Base-by-base conservation (phyloP, 2,797 vertebrate species). In the Trematomus bernacchii region DNA sequence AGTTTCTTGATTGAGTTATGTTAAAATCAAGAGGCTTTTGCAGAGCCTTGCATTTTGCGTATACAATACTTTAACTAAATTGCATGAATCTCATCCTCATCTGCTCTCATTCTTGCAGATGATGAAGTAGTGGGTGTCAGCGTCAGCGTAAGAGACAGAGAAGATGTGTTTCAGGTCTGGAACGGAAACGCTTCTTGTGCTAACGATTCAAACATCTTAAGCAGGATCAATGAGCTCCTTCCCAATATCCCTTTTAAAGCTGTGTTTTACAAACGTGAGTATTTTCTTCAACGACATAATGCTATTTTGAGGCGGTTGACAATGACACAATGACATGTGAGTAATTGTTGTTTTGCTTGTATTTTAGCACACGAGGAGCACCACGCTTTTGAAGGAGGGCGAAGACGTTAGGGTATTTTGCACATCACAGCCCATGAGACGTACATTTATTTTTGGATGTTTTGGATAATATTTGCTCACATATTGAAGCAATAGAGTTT, bases 191-290 rank as follows among this genome's bases (percentile, higher is more conserved):
- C 98, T 15, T 95, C 95, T 6, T 93, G 94, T 82, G 96, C 96
- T 47, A 96, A 89, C 0, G 96, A 98, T 93, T 97, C 97, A 0
- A 97, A 96, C 10, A 90, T 99, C 86, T 83, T 98, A 82, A 95
- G 96, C 77, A 97, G 97, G 88, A 97, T 99, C 87, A 91, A 97
- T 13, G 93, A 97, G 85, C 97, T 99, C 80, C 96, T 99, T 83
- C 98, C 97, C 66, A 94, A 96, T 79, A 96, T 94, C 0, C 87
- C 96, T 81, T 99, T 99, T 93, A 99, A 98, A 96, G 97, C 94
- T 0, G 96, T 97, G 77, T 99, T 99, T 94, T 99, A 99, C 94
- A 99, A 99, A 90, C 94, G 98, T 99, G 90, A 98, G 98, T 97
- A 79, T 91, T 63, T 54, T 37, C 21, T 43, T 27, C 6, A 15